These are phyloP conservation scores for Cyprinella venusta DNA, from an alignment of 2,797 vertebrate species.

Conservation along the genomic window DNA sequence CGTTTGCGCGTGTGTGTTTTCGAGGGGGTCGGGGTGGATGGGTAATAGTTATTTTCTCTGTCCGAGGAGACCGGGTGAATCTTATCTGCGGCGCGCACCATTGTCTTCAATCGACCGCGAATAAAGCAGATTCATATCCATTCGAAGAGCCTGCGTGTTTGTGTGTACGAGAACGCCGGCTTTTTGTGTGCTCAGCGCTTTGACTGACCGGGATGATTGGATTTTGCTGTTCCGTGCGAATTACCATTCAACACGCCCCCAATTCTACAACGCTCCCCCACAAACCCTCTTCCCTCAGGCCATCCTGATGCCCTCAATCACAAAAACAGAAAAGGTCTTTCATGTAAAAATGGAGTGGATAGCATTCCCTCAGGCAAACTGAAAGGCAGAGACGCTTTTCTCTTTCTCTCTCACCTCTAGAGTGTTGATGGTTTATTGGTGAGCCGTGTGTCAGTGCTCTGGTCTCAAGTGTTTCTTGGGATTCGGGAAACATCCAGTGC, in stretches of 20 bases:
- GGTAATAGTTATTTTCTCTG: slow-evolving; percentile 46
- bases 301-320: slow-evolving; percentile 55
- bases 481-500: background rate
- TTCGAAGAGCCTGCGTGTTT: slow-evolving; percentile 19
- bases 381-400: slow-evolving; percentile 40
- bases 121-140: slow-evolving; percentile 63
- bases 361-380: slow-evolving; percentile 47
- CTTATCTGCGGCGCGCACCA: slow-evolving; percentile 68
- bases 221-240: slow-evolving; percentile 58
- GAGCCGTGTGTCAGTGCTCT: slow-evolving; percentile 38
- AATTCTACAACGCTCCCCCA: slow-evolving; percentile 28
- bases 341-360: slow-evolving; percentile 60
- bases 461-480: slow-evolving; percentile 29
- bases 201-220: slow-evolving; percentile 56
- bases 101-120: slow-evolving; percentile 71
- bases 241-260: slow-evolving; percentile 40
- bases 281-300: slow-evolving; percentile 46
- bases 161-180: slow-evolving; percentile 5
- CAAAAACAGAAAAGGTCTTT: slow-evolving; percentile 58
- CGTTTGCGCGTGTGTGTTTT: slow-evolving; percentile 43
- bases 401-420: slow-evolving; percentile 29
- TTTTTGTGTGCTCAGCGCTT: slow-evolving; percentile 67
- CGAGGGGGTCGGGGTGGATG: slow-evolving; percentile 21
- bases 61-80: slow-evolving; percentile 55
- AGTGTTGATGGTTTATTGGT: slow-evolving; percentile 47